phyloP scores from a whole-genome alignment of 2,113 vertebrate species.

The Callaeas wilsoni region DNA sequence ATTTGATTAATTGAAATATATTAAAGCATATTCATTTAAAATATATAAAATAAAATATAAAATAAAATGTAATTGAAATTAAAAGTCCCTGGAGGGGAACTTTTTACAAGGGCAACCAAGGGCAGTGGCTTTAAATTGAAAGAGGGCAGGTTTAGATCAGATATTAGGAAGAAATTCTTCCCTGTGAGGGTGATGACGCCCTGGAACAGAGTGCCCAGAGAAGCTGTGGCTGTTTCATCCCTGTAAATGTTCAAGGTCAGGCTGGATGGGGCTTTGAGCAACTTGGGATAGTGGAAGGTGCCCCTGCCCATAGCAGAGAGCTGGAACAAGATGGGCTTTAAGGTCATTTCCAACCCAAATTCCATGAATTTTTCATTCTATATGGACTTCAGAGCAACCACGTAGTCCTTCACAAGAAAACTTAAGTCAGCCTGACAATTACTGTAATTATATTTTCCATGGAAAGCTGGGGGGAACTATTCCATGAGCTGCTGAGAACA shows the following conservation, averaged over 20 bases:
- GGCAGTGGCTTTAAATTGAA: not conserved
- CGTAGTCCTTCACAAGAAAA: not conserved
- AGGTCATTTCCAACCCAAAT: not conserved
- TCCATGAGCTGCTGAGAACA: not conserved
- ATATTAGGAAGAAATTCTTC: not conserved
- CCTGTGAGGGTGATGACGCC: not conserved
- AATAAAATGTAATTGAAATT: not conserved
- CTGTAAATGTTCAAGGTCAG: not conserved
- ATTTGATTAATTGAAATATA: not conserved
- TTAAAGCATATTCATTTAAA: not conserved
- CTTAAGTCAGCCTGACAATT: not conserved
- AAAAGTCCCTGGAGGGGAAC: not conserved
- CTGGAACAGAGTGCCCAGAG: not conserved
- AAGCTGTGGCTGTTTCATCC: not conserved
- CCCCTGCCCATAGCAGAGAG: not conserved
- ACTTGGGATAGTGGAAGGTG: fast-evolving
- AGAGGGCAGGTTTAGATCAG: not conserved
- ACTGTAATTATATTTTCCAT: not conserved
- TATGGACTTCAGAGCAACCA: not conserved
- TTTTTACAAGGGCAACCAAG: not conserved
- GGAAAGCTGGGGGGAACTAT: not conserved
- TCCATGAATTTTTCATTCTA: not conserved
- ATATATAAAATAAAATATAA: not conserved
- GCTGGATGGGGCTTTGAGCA: not conserved
- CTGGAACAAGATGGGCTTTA: not conserved